Conservation (phyloP, 2,113 vertebrate species). For the Pogona vitticeps region DNA sequence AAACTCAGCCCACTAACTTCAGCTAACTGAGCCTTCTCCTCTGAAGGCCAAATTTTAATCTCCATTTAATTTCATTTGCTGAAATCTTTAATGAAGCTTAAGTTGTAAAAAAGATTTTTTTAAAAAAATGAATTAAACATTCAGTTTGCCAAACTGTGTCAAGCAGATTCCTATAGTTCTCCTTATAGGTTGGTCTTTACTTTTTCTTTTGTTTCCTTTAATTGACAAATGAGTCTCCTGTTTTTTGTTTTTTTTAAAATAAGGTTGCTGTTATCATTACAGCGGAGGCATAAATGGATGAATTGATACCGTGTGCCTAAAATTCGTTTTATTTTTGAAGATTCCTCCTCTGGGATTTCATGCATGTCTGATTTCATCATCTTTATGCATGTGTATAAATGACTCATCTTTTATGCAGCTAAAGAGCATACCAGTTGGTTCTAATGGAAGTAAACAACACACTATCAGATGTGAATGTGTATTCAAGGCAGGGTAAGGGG, state of each 20-base stretch:
- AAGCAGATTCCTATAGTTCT: conserved; percentile 39
- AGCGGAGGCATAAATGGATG: conserved; percentile 38
- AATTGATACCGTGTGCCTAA: conserved; percentile 57
- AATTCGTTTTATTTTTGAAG: conserved; percentile 43
- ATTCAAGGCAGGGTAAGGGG: no score
- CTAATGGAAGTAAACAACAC: conserved; percentile 30
- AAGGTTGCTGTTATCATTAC: background rate
- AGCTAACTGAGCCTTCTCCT: no score
- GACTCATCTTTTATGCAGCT: conserved; percentile 40
- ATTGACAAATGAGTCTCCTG: no score
- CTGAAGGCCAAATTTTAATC: no score
- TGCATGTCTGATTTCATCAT: conserved; percentile 63
- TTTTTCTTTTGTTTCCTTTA: conserved; percentile 32
- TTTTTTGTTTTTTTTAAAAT: background rate
- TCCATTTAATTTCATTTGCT: conserved; percentile 16
- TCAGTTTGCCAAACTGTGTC: conserved; percentile 37
- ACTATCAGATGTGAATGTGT: conserved; percentile 23
- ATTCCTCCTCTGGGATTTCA: conserved; percentile 55
- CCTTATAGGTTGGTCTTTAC: background rate
- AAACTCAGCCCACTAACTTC: no score
- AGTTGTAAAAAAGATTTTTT: conserved; percentile 16
- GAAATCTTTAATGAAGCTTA: background rate
- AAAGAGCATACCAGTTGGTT: conserved; percentile 30
- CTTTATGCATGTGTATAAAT: conserved; percentile 29
- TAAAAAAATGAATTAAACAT: no score